Conservation (phyloP, 2,797 vertebrate species). For the Sebastiscus tertius region DNA sequence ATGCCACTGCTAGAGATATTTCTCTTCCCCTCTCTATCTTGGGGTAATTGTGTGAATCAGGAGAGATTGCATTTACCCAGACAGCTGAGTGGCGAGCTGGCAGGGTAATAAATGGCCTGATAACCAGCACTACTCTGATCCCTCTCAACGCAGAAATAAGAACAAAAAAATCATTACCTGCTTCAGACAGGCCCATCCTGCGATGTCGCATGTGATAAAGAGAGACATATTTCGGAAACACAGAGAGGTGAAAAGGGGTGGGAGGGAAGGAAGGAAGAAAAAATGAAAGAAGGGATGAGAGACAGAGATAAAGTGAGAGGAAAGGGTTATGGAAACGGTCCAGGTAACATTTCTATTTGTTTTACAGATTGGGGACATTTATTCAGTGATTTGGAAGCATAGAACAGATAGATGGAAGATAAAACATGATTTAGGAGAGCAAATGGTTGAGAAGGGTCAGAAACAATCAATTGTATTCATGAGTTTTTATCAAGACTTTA, state of each 20-base stretch:
- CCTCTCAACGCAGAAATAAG: constrained; percentile 73
- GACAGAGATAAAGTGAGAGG: constrained; percentile 28
- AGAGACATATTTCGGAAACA: constrained; percentile 79
- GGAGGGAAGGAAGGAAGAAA: background rate
- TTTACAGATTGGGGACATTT: constrained; percentile 49
- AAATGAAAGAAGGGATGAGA: constrained; percentile 18
- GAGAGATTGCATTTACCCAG: constrained; percentile 84
- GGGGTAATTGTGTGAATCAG: constrained; percentile 87
- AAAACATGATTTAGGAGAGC: background rate
- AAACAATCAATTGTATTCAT: background rate
- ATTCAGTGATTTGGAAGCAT: constrained; percentile 30
- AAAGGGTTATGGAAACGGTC: constrained; percentile 45
- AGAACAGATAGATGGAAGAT: constrained; percentile 5
- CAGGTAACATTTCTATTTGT: constrained; percentile 53
- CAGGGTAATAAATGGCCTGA: constrained; percentile 85
- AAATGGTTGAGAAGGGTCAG: background rate
- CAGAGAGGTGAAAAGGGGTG: background rate
- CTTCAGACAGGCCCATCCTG: constrained; percentile 80
- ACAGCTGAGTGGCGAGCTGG: constrained; percentile 83
- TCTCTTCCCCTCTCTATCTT: constrained; percentile 69
- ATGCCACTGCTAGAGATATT: constrained; percentile 53
- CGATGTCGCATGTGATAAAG: constrained; percentile 83
- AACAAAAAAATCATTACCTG: constrained; percentile 84
- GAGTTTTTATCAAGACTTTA: background rate
- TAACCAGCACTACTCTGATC: constrained; percentile 78